Evolutionary conservation across 2,797 vertebrate genomes (phyloP), one percentile per base, ranked within the genome.

Genomic region (Clarias platycephalus): DNA sequence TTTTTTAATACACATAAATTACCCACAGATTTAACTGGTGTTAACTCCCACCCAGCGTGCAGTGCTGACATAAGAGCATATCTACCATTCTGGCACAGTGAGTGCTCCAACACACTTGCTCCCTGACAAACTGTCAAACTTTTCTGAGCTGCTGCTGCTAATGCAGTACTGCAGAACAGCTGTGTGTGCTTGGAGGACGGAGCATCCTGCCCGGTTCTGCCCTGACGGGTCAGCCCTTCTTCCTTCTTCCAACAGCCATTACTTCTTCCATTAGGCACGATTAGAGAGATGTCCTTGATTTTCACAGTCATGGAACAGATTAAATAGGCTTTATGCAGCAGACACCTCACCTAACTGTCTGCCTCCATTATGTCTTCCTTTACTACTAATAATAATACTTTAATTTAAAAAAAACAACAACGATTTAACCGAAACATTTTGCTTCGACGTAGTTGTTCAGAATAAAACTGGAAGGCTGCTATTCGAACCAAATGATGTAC

Each of bases 241-340:
- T 34, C 76, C 3, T 62, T 71, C 83, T 26, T 34, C 78, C 78
- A 66, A 15, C 40, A 58, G 26, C 67, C 60, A 72, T 84, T 74
- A 79, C 57, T 55, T 63, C 66, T 80, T 66, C 60, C 77, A 64
- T 80, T 72, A 71, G 55, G 44, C 55, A n/a, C 60, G 7, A 64
- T 80, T 84, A 49, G 57, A 80, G 37, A 49, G 40, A 55, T 24
- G 26, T 16, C 76, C 37, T n/a, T 63, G 40, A 10, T 71, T 74
- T 80, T 34, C 28, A 63, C 22, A 55, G 77, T 64, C 44, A 64
- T 74, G 77, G 26, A 84, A 53, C 37, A 80, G 67, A 80, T 63
- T 70, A 31, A 62, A 84, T 80, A 80, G 80, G 40, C 58, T 58
- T 26, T 60, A 26, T 3, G 18, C n/a, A 64, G 34, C 26, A n/a